Base-by-base conservation (phyloP, 2,888 invertebrate species). In the Xanthorhoe spadicearia region DNA sequence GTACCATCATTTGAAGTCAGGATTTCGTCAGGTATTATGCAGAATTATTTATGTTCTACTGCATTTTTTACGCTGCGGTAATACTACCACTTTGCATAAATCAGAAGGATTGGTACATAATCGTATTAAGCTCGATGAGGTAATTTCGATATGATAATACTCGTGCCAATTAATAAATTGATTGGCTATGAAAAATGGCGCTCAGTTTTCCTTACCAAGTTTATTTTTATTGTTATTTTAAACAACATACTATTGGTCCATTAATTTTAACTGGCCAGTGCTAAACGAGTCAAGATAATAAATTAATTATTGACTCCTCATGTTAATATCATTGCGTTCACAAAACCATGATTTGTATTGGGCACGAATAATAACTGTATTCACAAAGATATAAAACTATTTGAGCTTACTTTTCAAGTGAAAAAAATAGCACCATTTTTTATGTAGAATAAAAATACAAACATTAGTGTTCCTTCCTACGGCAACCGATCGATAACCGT, bases 401-500 rank as follows among this genome's bases (percentile, higher is more conserved):
- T 32, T 32, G 7, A 32, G 5, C 8, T 7, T 32, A 32, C 6
- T 32, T 32, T 32, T 32, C 49, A 18, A 54, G 15, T 23, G 18
- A 49, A 49, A 57, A 50, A 7, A 43, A 32, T 23, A 15, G 17
- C 56, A 53, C 52, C 35, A 17, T 18, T 61, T 72, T 66, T 66
- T 71, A 72, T 65, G 68, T 64, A 68, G 71, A 70, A 68, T 64
- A 64, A 70, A 57, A 68, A 68, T 53, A 61, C 52, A 53, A 70
- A 62, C 65, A 51, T 50, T 56, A 61, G 67, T 66, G 67, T 55
- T 59, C 32, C 50, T 64, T 58, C 61, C 46, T 61, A 72, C 75
- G 73, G 71, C 71, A 57, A 48, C 61, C 69, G 56, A 71, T 72
- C 69, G 72, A 75, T 80, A 81, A 77, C 73, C 72, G 71, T 77